phyloP scores from a whole-genome alignment of 2,888 invertebrate genomes.

The Notodonta dromedarius region DNA sequence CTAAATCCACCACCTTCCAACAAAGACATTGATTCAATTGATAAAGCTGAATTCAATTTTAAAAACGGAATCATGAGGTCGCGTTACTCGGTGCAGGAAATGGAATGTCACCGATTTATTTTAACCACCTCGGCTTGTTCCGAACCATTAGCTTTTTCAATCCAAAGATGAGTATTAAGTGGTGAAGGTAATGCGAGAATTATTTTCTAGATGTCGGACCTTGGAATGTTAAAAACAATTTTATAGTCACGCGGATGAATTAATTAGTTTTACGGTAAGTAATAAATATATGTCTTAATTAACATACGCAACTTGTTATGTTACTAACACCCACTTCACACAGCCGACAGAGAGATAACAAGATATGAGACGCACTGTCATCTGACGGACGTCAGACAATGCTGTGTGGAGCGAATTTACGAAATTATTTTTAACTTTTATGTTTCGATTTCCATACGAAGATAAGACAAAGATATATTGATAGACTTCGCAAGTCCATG shows the following conservation, averaged over 20 bases:
- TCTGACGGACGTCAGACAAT: too few species aligned
- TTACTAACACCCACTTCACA: neutral
- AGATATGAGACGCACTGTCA: too few species aligned
- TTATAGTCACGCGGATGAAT: neutral
- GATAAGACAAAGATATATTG: too few species aligned
- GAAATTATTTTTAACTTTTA: too few species aligned
- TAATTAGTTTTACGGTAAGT: neutral
- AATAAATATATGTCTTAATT: neutral
- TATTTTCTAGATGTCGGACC: conserved; percentile 30
- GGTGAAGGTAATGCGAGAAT: conserved; percentile 63
- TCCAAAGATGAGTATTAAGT: conserved; percentile 73
- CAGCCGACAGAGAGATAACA: too few species aligned
- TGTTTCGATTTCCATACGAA: too few species aligned
- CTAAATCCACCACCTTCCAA: conserved; percentile 8
- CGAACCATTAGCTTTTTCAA: conserved; percentile 80
- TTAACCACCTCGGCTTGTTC: conserved; percentile 77
- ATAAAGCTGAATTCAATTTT: conserved; percentile 52
- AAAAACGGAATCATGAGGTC: conserved; percentile 66
- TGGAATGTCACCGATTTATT: conserved; percentile 80
- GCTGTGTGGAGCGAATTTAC: too few species aligned
- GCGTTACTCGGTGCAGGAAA: conserved; percentile 72
- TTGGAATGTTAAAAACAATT: neutral
- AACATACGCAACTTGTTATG: neutral
- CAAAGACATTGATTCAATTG: conserved; percentile 29
- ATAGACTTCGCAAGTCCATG: too few species aligned